These are phyloP conservation scores for Gerris lacustris DNA, from an alignment of 2,888 invertebrate species.

Conservation along the genomic window DNA sequence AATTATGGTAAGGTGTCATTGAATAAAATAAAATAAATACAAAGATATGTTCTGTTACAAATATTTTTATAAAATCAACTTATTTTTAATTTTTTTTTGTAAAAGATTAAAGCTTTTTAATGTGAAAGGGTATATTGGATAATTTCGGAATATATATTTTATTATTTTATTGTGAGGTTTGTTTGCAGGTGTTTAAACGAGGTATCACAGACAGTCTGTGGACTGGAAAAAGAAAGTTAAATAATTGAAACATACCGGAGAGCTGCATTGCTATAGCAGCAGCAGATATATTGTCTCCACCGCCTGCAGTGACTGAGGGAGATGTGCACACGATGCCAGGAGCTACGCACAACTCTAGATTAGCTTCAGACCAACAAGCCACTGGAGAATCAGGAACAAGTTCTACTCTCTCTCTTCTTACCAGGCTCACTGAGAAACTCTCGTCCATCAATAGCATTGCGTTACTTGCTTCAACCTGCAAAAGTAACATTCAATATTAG, in stretches of 20 bases:
- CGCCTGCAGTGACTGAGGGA: constrained; percentile 69
- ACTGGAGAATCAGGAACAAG: constrained; percentile 60
- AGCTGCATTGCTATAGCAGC: constrained; percentile 55
- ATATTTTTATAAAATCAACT: no score
- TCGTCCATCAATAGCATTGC: constrained; percentile 62
- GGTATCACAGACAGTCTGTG: no score
- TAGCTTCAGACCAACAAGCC: constrained; percentile 65
- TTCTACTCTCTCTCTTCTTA: constrained; percentile 46
- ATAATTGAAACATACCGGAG: constrained; percentile 19
- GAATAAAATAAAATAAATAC: no score
- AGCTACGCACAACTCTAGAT: constrained; percentile 62
- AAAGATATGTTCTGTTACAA: no score
- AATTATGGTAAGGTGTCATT: no score
- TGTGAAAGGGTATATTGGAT: no score
- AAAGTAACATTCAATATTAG: constrained; percentile 3
- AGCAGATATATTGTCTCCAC: constrained; percentile 80
- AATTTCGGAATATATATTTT: no score
- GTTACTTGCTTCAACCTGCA: constrained; percentile 43
- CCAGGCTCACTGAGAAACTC: constrained; percentile 61
- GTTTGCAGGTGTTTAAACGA: no score
- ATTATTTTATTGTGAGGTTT: no score
- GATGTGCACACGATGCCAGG: constrained; percentile 73
- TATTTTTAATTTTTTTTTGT: no score
- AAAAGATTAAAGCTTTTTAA: no score
- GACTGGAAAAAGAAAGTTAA: not conserved